Evolutionary conservation across 2,888 invertebrate genomes (phyloP).

Genomic region (Orthosia gracilis): DNA sequence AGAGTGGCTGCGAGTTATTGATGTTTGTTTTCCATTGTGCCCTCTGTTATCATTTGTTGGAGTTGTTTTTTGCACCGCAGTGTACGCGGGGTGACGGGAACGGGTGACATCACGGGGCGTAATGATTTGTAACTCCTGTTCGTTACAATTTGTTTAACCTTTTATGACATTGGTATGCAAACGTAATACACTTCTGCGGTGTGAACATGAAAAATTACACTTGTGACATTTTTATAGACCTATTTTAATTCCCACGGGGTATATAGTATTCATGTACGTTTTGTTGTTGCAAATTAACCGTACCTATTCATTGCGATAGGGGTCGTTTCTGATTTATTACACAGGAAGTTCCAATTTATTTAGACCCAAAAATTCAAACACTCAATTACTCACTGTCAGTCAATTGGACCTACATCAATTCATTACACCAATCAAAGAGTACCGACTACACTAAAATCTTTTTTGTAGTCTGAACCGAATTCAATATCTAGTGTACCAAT

Average conservation of each 20-base stretch:
- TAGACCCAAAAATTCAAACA: conserved; percentile 15
- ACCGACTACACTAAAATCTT: background rate
- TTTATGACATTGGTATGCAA: conserved; percentile 54
- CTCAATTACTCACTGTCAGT: conserved; percentile 20
- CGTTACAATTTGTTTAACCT: conserved; percentile 52
- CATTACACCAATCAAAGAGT: background rate
- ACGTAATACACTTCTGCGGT: conserved; percentile 32
- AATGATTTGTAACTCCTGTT: conserved; percentile 64
- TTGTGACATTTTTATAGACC: conserved; percentile 51
- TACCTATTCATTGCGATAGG: background rate
- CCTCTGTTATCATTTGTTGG: conserved; percentile 60
- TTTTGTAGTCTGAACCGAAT: conserved; percentile 18
- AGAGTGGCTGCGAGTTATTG: conserved; percentile 57
- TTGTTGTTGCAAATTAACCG: conserved; percentile 10
- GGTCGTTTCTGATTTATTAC: conserved; percentile 32
- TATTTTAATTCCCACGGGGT: conserved; percentile 26
- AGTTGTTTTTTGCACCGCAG: conserved; percentile 51
- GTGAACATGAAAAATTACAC: conserved; percentile 50
- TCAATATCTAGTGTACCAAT: conserved; percentile 31
- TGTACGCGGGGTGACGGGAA: conserved; percentile 48
- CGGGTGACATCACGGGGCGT: conserved; percentile 51
- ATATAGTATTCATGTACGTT: conserved; percentile 23
- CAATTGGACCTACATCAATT: conserved; percentile 24
- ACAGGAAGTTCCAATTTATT: conserved; percentile 25
- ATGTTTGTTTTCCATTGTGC: conserved; percentile 69